phyloP scores from a whole-genome alignment of 2,888 invertebrate genomes.

The Tortrix viridana region DNA sequence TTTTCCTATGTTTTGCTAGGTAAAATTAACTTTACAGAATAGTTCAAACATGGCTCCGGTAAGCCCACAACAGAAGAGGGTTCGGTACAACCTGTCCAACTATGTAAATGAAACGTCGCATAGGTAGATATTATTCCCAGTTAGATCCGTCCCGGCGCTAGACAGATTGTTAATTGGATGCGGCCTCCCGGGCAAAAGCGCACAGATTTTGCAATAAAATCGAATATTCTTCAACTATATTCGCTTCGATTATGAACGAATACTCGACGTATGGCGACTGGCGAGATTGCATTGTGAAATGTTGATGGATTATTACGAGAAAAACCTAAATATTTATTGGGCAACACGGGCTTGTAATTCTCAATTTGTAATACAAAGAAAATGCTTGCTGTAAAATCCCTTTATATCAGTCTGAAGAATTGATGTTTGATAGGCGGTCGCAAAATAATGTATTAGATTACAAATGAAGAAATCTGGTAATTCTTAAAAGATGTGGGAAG shows the following conservation, averaged over 20 bases:
- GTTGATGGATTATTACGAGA: not conserved
- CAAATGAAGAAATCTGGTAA: too few species aligned
- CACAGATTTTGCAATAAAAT: constrained; percentile 2
- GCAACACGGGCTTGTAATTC: too few species aligned
- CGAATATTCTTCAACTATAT: not conserved
- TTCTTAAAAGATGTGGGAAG: too few species aligned
- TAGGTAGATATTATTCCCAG: constrained; percentile 2
- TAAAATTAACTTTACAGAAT: too few species aligned
- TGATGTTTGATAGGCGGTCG: too few species aligned
- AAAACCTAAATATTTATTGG: too few species aligned
- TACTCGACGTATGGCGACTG: not conserved
- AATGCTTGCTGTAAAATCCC: too few species aligned
- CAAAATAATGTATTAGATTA: too few species aligned
- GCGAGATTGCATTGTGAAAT: not conserved
- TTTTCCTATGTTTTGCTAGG: too few species aligned
- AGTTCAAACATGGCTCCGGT: too few species aligned
- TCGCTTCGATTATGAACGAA: not conserved
- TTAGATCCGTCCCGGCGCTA: not conserved
- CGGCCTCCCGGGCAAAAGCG: not conserved
- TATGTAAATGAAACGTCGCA: constrained; percentile 13
- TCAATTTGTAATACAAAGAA: too few species aligned
- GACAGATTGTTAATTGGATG: constrained; percentile 8
- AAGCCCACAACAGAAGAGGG: not conserved
- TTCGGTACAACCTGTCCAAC: not conserved
- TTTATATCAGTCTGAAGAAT: too few species aligned